These are phyloP conservation scores for Helicoverpa zea DNA, from an alignment of 1,140 invertebrate species.

Conservation along the genomic window DNA sequence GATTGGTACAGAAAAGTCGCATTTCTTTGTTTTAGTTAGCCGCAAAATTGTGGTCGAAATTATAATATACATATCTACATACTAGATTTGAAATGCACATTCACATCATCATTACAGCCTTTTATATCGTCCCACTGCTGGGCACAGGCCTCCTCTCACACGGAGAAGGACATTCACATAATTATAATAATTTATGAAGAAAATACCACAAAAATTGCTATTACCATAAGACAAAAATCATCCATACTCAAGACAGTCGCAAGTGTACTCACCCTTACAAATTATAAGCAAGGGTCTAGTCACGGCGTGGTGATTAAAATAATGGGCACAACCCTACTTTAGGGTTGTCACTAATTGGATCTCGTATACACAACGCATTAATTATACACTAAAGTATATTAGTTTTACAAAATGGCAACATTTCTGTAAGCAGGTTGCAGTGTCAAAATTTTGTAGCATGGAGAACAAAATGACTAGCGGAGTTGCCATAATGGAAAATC, in stretches of 20 bases:
- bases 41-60: too few relatives aligned
- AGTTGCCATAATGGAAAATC: too few relatives aligned
- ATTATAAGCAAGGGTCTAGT: constrained; percentile 48
- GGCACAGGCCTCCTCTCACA: too few relatives aligned
- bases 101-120: too few relatives aligned
- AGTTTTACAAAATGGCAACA: constrained; percentile 23
- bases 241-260: not conserved
- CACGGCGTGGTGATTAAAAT: constrained; percentile 49
- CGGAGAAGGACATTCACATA: too few relatives aligned
- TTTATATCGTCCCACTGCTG: too few relatives aligned
- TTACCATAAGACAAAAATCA: not conserved
- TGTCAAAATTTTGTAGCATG: not conserved
- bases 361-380: constrained; percentile 32
- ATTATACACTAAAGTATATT: constrained; percentile 36
- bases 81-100: too few relatives aligned
- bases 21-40: not conserved
- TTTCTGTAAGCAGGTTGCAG: not conserved
- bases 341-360: constrained; percentile 47
- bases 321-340: constrained; percentile 45
- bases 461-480: too few relatives aligned
- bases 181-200: not conserved
- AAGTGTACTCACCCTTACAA: constrained; percentile 16
- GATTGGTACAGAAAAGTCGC: not conserved
- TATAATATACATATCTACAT: too few relatives aligned
- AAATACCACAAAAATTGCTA: not conserved